Evolutionary conservation across 2,113 vertebrate genomes (phyloP), one percentile per base, ranked within the genome.

Genomic region (Tetraodon nigroviridis): DNA sequence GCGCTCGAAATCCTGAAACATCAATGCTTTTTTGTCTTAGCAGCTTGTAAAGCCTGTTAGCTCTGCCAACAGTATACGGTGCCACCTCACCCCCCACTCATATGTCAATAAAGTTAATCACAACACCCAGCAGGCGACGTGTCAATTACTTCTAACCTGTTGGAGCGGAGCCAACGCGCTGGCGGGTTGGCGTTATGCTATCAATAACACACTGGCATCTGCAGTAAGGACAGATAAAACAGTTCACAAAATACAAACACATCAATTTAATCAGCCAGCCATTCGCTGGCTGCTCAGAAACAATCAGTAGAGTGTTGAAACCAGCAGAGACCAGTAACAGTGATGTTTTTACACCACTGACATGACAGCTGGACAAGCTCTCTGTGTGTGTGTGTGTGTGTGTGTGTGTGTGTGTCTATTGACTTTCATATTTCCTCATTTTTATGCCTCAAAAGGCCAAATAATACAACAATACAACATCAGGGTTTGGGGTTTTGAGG

Each of bases 71-170:
- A 60, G 61, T 24, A 41, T 21, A 22, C 3, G 1, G 55, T 46
- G 51, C 53, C 59, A 32, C n/a, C 51, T 56, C 58, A 56, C 61
- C 57, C 46, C 17, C 61, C 46, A 19, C 45, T 21, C 61, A 54
- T 44, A 62, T 58, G 75, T 86, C 81, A 69, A 84, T 84, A 77
- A 77, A 75, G 61, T 78, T 82, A 76, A 83, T 84, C 79, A 82
- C 71, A 74, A 76, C 71, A 58, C 62, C 58, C 79, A 69, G 71
- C 12, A 7, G 69, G 73, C 48, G 16, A 71, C 5, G 42, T 81
- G 81, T 82, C 78, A 78, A 78, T 84, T 83, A 72, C 63, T 56
- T 14, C 20, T n/a, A 20, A 56, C 29, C 44, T 32, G 17, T 46
- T 69, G 73, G 75, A 76, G 24, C 44, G 1, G 50, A 24, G 75